Percentiles rank a stretch among this genome's conserved stretches.
These are phyloP conservation scores for Struthio camelus DNA, from an alignment of 2,113 vertebrate genomes.

Conservation along the genomic window DNA sequence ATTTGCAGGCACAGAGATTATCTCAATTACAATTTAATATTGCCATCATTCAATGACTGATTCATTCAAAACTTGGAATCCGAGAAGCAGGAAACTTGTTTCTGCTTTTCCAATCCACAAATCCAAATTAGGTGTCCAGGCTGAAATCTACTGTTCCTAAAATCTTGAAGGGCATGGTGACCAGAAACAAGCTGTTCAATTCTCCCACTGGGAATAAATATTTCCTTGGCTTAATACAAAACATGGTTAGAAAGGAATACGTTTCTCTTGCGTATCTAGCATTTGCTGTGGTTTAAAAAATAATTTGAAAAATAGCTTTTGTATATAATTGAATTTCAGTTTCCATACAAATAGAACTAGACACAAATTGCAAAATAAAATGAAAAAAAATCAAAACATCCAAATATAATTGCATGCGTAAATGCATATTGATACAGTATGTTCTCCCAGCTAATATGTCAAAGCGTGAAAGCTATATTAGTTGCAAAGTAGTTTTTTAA, in stretches of 20 bases:
- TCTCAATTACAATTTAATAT: background rate
- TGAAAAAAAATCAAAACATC: background rate
- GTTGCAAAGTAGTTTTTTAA: background rate
- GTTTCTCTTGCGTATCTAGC: background rate
- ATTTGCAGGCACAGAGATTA: background rate
- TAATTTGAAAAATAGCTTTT: background rate
- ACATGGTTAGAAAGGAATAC: background rate
- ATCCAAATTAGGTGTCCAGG: background rate
- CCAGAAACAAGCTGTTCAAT: background rate
- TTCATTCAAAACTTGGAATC: background rate
- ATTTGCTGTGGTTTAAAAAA: background rate
- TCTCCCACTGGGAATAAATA: background rate
- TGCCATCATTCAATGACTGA: accelerated
- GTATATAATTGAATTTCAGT: background rate
- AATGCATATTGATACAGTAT: background rate
- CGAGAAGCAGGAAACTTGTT: background rate
- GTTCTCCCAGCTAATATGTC: background rate
- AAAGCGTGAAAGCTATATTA: background rate
- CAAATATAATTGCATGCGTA: background rate
- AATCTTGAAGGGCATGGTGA: background rate
- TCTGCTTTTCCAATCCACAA: background rate
- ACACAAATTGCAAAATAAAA: background rate
- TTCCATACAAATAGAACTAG: background rate
- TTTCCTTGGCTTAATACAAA: constrained; percentile 11
- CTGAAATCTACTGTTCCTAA: background rate